Evolutionary conservation across 53 echinoderm and acorn worm genomes (phyloP).

Genomic region (Astropecten irregularis): DNA sequence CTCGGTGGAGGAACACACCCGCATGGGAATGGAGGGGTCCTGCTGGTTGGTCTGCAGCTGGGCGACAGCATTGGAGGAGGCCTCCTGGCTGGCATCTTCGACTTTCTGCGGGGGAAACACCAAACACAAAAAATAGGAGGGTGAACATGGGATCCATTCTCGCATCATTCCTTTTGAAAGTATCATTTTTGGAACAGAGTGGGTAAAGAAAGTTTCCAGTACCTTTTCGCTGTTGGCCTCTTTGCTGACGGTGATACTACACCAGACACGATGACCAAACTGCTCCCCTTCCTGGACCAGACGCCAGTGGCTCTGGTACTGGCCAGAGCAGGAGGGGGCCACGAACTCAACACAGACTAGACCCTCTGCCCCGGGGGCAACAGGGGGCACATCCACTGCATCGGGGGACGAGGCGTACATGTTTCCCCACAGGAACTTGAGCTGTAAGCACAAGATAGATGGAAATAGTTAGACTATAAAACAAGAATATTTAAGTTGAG

Average conservation of each 20-base stretch:
- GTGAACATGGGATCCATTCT: not conserved
- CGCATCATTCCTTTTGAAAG: not conserved
- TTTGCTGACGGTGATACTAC: conserved; percentile 78
- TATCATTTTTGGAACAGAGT: not conserved
- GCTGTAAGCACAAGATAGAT: conserved; percentile 52
- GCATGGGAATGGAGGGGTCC: conserved; percentile 64
- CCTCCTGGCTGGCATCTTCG: conserved; percentile 46
- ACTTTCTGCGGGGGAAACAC: conserved; percentile 5
- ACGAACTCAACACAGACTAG: conserved; percentile 85
- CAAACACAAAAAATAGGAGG: not conserved
- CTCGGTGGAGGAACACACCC: conserved; percentile 83
- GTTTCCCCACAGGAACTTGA: conserved; percentile 95
- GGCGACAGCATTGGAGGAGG: conserved; percentile 71
- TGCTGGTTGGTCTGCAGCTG: conserved; percentile 82
- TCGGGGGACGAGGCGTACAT: conserved; percentile 69
- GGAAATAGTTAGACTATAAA: too few species aligned
- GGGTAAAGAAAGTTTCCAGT: not conserved
- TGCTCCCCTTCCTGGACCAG: conserved; percentile 82
- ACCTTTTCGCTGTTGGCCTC: too few species aligned
- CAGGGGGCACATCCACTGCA: conserved; percentile 61
- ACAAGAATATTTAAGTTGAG: too few species aligned
- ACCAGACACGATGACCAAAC: conserved; percentile 95
- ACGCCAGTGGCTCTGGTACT: conserved; percentile 97
- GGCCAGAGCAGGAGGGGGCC: conserved; percentile 77
- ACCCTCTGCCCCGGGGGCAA: conserved; percentile 71